These are phyloP conservation scores for Anas platyrhynchos DNA, from an alignment of 2,113 vertebrate species.

Conservation along the genomic window DNA sequence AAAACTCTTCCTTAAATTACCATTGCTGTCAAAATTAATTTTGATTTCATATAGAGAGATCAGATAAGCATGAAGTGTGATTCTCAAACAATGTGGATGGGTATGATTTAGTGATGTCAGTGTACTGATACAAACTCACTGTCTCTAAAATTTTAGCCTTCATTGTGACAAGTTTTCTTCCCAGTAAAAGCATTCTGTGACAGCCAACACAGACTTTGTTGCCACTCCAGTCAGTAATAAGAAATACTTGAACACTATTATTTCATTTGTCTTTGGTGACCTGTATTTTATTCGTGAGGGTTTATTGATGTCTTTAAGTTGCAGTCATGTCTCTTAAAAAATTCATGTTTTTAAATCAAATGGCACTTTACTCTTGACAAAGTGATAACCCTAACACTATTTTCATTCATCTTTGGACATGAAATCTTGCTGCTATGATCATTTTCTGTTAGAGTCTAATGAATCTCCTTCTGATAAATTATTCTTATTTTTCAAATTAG, in stretches of 20 bases:
- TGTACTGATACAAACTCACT: neutral
- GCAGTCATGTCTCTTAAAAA: neutral
- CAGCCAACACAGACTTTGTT: neutral
- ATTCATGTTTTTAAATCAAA: neutral
- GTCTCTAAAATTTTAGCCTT: neutral
- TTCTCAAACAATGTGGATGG: neutral
- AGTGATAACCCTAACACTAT: neutral
- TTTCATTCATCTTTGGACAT: neutral
- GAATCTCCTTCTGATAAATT: neutral
- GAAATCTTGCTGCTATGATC: neutral
- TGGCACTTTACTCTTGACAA: neutral
- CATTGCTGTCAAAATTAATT: neutral
- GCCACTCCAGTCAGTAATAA: neutral
- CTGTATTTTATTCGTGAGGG: neutral
- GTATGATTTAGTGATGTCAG: neutral
- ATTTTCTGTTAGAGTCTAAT: neutral
- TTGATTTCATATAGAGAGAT: neutral
- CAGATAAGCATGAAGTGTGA: neutral
- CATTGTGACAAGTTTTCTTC: neutral
- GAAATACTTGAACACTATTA: neutral
- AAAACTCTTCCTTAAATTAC: neutral
- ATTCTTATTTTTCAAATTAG: neutral
- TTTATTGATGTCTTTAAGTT: neutral
- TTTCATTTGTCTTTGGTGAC: neutral
- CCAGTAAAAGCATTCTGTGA: neutral